Evolutionary conservation across 2,797 vertebrate genomes (phyloP), one percentile per base, ranked within the genome.

Genomic region (Rhinichthys osculus): DNA sequence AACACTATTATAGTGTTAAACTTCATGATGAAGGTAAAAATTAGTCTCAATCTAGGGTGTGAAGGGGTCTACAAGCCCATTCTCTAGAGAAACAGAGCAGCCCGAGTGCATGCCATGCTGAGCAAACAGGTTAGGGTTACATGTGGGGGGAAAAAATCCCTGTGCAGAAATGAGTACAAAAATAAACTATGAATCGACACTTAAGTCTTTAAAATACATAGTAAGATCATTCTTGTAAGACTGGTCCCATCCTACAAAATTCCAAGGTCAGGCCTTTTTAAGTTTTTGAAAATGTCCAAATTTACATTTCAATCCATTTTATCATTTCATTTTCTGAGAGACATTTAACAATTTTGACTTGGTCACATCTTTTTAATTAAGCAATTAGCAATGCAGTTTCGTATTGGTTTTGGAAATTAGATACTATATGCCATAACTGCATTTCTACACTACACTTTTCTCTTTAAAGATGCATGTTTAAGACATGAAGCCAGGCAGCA

Each of bases 51-150:
- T 35, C 9, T 71, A 23, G 2, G n/a, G 13, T 72, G 19, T 30
- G 14, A 44, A 69, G 42, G 30, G 35, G 10, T 85, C 30, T 47
- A 59, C 8, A 33, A 23, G 35, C 7, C 13, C 23, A 13, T 69
- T 52, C 66, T 69, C 67, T 14, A n/a, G 14, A 59, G 52, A 54
- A 47, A 82, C 78, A 54, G 7, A 44, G 70, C 23, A 67, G 35
- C 64, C 44, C 8, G 52, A 67, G 54, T 72, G 38, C 47, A 50
- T 50, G 47, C 14, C 85, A 66, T 66, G 38, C 69, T 33, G 19
- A 83, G 59, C 33, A 87, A 85, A 87, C 77, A 57, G 52, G 35
- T 82, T 40, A 85, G 40, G 17, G 14, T 52, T 82, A 50, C 44
- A 69, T 7, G 19, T 3, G n/a, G 3, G 40, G 50, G 44, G 1